Conservation (phyloP, 2,797 vertebrate species). For the Loris lydekkerianus region DNA sequence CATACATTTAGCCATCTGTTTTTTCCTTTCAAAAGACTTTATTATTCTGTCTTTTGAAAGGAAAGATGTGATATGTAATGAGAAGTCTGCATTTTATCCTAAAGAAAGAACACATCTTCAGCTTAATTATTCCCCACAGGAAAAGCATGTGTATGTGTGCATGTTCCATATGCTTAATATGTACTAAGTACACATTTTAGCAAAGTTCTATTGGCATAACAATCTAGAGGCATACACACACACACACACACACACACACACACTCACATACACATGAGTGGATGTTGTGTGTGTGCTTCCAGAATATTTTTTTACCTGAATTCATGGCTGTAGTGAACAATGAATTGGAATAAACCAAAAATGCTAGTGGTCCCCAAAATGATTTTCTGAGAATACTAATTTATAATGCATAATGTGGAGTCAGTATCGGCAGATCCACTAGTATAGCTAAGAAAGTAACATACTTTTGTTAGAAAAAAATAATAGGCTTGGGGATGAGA, state of each 20-base stretch:
- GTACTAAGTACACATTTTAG: constrained; percentile 1
- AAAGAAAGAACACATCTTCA: constrained; percentile 48
- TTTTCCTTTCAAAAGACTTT: constrained; percentile 43
- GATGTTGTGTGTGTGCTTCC: background rate
- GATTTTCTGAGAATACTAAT: background rate
- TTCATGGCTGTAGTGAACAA: constrained; percentile 16
- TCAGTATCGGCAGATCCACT: background rate
- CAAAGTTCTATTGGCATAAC: background rate
- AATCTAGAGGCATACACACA: background rate
- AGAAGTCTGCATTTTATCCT: constrained; percentile 73
- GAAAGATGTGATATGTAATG: constrained; percentile 77
- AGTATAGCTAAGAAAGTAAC: background rate
- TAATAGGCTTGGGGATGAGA: background rate
- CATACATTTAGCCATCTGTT: constrained; percentile 61
- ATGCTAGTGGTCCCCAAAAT: background rate
- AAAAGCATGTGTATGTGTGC: background rate
- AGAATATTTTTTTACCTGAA: background rate
- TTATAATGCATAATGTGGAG: background rate
- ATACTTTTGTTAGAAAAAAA: constrained; percentile 21
- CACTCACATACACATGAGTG: background rate
- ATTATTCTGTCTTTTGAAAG: constrained; percentile 72
- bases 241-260: background rate
- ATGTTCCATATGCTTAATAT: background rate
- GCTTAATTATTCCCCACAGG: constrained; percentile 55
- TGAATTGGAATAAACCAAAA: constrained; percentile 3